A percentile compares a stretch with the other conserved stretches of the same genome.
Evolutionary conservation across 2,888 invertebrate species (phyloP).

Genomic region (Helobdella robusta): DNA sequence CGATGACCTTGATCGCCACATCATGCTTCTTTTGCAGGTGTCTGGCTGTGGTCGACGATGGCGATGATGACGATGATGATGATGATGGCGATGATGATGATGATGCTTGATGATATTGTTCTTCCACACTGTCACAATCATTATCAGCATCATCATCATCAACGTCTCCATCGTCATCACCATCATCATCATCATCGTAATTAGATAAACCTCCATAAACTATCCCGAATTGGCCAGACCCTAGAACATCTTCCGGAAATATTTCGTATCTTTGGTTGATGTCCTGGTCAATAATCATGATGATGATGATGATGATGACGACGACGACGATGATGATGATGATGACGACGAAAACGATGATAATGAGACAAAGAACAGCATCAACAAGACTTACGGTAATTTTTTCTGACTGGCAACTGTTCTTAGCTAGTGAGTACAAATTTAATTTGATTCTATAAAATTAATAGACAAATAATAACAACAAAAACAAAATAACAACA

Average conservation of each 20-base stretch:
- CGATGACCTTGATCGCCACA: conserved; percentile 96
- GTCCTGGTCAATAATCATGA: conserved; percentile 53
- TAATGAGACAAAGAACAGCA: not conserved
- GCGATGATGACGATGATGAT: not conserved
- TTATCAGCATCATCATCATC: conserved; percentile 9
- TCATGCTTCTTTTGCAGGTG: conserved; percentile 61
- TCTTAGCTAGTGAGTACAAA: too few species aligned
- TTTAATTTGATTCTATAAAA: too few species aligned
- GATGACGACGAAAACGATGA: conserved; percentile 14
- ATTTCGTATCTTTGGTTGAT: conserved; percentile 95
- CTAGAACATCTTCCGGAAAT: conserved; percentile 89
- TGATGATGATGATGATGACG: conserved; percentile 22
- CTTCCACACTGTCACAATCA: not conserved
- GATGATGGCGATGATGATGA: not conserved
- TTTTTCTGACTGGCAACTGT: too few species aligned
- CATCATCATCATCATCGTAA: conserved; percentile 15
- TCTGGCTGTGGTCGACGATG: not conserved
- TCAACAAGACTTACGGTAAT: too few species aligned
- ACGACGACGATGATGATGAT: conserved; percentile 21
- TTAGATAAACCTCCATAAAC: conserved; percentile 6
- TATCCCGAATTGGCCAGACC: conserved; percentile 93
- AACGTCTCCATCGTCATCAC: conserved; percentile 6
- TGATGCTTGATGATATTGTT: not conserved
- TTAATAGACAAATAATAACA: too few species aligned
- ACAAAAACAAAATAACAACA: too few species aligned